Evolutionary conservation across 2,797 vertebrate species (phyloP).

Genomic region (Tenualosa thibaudeaui): DNA sequence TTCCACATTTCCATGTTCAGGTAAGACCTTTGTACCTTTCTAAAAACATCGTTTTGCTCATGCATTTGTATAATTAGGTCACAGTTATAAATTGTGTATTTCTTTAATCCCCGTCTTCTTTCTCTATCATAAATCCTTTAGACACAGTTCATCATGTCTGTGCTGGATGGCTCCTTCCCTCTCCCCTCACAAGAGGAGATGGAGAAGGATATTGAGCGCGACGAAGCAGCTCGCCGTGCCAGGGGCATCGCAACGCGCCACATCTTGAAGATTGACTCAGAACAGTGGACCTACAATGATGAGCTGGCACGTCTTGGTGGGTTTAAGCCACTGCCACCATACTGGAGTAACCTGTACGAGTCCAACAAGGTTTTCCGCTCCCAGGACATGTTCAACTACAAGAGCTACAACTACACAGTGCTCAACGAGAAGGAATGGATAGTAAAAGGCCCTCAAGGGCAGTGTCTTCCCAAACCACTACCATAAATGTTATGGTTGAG

Average conservation of each 20-base stretch:
- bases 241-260: conserved; percentile 57
- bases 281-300: conserved; percentile 67
- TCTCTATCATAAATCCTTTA: conserved; percentile 20
- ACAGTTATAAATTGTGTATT: neutral
- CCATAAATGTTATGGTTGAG: neutral
- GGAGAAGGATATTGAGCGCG: conserved; percentile 57
- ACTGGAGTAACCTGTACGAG: conserved; percentile 60
- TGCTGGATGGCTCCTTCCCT: conserved; percentile 60
- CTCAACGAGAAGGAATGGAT: conserved; percentile 57
- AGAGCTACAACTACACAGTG: conserved; percentile 54
- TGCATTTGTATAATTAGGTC: neutral
- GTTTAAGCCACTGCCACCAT: conserved; percentile 57
- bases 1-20: conserved; percentile 67
- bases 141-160: conserved; percentile 63
- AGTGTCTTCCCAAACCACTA: conserved; percentile 52
- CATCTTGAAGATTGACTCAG: conserved; percentile 60
- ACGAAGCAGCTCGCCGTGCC: conserved; percentile 47
- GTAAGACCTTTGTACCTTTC: conserved; percentile 35
- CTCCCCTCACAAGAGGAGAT: conserved; percentile 61
- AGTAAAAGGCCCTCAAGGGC: conserved; percentile 50
- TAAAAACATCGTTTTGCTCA: neutral
- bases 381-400: conserved; percentile 60
- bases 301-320: conserved; percentile 60
- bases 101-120: neutral
- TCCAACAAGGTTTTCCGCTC: conserved; percentile 59